Percentiles rank a stretch among this genome's conserved stretches.
Conservation (phyloP, 2,113 vertebrate genomes). For the Podilymbus podiceps region DNA sequence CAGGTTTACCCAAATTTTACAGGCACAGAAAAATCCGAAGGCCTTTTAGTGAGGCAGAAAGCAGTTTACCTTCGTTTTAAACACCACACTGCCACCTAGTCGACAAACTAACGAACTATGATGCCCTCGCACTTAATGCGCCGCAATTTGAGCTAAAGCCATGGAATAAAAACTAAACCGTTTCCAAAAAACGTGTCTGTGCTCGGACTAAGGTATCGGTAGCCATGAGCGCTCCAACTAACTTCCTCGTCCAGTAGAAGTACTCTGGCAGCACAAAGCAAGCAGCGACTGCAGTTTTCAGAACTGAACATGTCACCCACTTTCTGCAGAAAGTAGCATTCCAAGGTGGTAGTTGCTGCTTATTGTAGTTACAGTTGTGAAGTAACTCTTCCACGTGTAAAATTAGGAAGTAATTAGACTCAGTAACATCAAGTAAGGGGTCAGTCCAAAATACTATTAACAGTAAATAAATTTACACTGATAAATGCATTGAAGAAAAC, state of each 20-base stretch:
- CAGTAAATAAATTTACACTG: background rate
- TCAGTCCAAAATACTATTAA: background rate
- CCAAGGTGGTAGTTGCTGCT: background rate
- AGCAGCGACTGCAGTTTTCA: background rate
- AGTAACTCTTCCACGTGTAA: background rate
- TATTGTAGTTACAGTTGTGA: background rate
- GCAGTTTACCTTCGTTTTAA: background rate
- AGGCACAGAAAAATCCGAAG: background rate
- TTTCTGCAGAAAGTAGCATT: background rate
- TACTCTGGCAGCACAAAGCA: background rate
- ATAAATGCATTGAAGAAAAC: background rate
- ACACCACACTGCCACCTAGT: slow-evolving; percentile 74
- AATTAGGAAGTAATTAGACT: background rate
- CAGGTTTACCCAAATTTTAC: background rate
- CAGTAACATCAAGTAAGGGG: background rate
- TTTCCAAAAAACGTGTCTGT: background rate
- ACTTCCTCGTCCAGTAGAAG: background rate
- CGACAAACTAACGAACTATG: slow-evolving; percentile 19
- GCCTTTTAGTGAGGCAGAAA: accelerated
- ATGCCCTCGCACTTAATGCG: accelerated
- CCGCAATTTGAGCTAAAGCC: background rate
- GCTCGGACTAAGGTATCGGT: background rate
- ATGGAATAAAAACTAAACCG: background rate
- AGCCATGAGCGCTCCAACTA: background rate
- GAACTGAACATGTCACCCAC: accelerated